Evolutionary conservation across 2,113 vertebrate species (phyloP), one percentile per base, ranked within the genome.

Genomic region (Sander vitreus): DNA sequence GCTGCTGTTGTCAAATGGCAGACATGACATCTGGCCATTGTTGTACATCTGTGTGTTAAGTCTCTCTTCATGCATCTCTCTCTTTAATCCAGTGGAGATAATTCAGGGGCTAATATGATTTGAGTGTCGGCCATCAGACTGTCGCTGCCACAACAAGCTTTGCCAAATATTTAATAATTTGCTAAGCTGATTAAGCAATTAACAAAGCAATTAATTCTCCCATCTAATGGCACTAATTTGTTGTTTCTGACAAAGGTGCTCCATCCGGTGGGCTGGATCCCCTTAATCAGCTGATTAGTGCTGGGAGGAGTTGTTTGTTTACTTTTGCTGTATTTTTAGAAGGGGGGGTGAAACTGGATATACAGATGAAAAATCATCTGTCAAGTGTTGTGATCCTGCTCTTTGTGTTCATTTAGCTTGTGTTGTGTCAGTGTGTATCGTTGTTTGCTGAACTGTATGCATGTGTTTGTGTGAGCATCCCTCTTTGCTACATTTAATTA

Each of bases 141-240:
- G 86, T 68, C 23, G 33, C 83, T 84, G 81, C 91, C 89, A 92
- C 92, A 89, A 92, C 90, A 89, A 89, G 90, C 90, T 88, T 87
- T 84, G 84, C 84, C 86, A 90, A 91, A 93, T 92, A 92, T 93
- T 93, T 88, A 93, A 91, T 93, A 90, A 91, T 93, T 91, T 89
- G 78, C 88, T 92, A 92, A 94, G 91, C 93, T 91, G 93, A 93
- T 94, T 93, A 92, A 91, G 91, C 91, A 93, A 91, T 92, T 93
- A 92, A 91, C 93, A 91, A 91, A 93, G 85, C 92, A 91, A 93
- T 92, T 91, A 89, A 90, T 93, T 93, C 90, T 89, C 79, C 59
- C 85, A 83, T 90, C 85, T 94, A 94, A 94, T 93, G 88, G 88
- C 88, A 84, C 91, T 94, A 93, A 93, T 93, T 93, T 92, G 91